Evolutionary conservation across 2,888 invertebrate species (phyloP).

Genomic region (Eudasyphora cyanicolor): DNA sequence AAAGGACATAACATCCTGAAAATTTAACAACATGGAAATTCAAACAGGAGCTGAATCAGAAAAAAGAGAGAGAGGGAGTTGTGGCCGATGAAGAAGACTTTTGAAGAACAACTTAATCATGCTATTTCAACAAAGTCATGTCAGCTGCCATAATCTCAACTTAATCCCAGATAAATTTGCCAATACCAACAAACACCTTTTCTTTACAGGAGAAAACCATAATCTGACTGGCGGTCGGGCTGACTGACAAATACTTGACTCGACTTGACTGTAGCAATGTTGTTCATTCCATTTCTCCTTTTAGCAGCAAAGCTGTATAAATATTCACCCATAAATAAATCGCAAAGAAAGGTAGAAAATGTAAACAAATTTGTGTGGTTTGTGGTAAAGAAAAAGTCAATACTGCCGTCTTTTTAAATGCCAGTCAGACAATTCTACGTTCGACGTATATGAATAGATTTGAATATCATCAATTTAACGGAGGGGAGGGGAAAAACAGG

Average conservation of each 20-base stretch:
- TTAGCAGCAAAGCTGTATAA: slow-evolving; percentile 10
- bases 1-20: background rate
- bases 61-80: background rate
- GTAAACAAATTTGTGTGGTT: slow-evolving; percentile 58
- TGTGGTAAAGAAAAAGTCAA: slow-evolving; percentile 41
- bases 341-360: slow-evolving; percentile 41
- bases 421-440: slow-evolving; percentile 1
- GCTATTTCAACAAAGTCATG: slow-evolving; percentile 74
- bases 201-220: background rate
- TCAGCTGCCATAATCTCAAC: slow-evolving; percentile 75
- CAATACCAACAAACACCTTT: slow-evolving; percentile 61
- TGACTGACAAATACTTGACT: too few relatives aligned
- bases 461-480: background rate
- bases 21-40: background rate
- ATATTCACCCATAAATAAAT: slow-evolving; percentile 9
- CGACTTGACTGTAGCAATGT: too few relatives aligned
- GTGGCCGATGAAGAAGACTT: background rate
- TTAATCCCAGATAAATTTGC: slow-evolving; percentile 75
- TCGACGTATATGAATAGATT: slow-evolving; percentile 5
- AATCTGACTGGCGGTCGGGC: background rate
- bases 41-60: background rate
- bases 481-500: background rate
- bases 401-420: background rate
- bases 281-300: background rate
- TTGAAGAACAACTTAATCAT: slow-evolving; percentile 68